Evolutionary conservation across 2,888 invertebrate genomes (phyloP), one percentile per base, ranked within the genome.

Genomic region (Dascillus cervinus): DNA sequence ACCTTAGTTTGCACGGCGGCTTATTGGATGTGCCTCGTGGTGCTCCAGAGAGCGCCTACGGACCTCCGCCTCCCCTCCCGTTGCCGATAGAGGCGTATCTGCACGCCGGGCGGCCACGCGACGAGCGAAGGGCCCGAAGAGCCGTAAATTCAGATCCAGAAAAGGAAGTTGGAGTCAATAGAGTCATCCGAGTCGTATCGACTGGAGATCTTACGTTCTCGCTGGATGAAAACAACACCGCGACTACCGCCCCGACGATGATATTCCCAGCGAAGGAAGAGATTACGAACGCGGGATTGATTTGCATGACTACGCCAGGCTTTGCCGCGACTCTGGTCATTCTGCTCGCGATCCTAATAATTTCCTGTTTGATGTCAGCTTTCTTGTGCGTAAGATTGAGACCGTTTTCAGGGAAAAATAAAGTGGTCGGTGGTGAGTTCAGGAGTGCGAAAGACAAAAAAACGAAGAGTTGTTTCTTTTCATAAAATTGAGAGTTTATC

Each of bases 241-340:
- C 74, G 17, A 71, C 74, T 3, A 67, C 73, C 24, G 72, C 76
- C 8, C 64, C 69, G 23, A 75, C 87, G 0, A 75, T 82, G 71
- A 72, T 82, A 1, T 80, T 82, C 53, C 85, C 87, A 2, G 76
- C 79, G 2, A 66, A 71, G 9, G 75, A 76, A 45, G 73, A 75
- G 43, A 37, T 61, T 11, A 52, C 58, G 3, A 56, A 55, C 34
- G 50, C 58, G 13, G 78, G 77, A 11, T 68, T 89, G 39, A 89
- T 92, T 43, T 92, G 91, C 64, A 90, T 92, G 89, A 90, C 91
- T 1, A 90, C 90, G 3, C 85, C 89, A n/a, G 89, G 91, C 6
- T 92, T 92, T 55, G 84, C 89, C 20, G 83, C 87, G 15, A 87
- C 89, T 13, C 70, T 92, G 13, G 77, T 90, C 28, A 76, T 91